A percentile compares a stretch with the other conserved stretches of the same genome.
phyloP scores from a whole-genome alignment of 2,888 invertebrate species.

The Drosophila gaucha region DNA sequence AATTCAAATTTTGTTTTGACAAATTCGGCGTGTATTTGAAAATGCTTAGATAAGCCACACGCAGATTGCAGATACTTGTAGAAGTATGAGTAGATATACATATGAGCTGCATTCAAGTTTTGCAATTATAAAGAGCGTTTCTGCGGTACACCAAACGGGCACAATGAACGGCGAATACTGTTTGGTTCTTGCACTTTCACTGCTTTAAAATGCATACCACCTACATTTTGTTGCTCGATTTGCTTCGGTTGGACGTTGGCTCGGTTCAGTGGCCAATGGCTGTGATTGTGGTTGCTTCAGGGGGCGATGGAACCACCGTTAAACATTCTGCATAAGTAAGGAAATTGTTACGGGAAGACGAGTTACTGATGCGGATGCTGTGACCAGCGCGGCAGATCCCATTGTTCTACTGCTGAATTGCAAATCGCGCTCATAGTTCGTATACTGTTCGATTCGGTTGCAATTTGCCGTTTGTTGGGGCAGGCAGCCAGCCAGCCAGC shows the following conservation, averaged over 20 bases:
- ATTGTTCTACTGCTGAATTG: conserved; percentile 77
- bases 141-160: conserved; percentile 33
- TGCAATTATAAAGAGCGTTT: conserved; percentile 56
- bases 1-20: conserved; percentile 74
- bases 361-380: conserved; percentile 62
- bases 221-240: conserved; percentile 75
- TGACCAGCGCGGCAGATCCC: conserved; percentile 44
- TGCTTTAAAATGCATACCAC: conserved; percentile 77
- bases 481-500: conserved; percentile 49
- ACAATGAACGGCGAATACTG: conserved; percentile 59
- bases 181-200: conserved; percentile 72
- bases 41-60: conserved; percentile 66
- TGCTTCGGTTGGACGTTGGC: conserved; percentile 11
- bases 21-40: conserved; percentile 63
- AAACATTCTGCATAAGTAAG: conserved; percentile 73
- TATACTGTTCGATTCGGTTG: conserved; percentile 47
- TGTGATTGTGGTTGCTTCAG: conserved; percentile 15
- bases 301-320: conserved; percentile 69
- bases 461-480: conserved; percentile 78
- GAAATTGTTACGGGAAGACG: conserved; percentile 76
- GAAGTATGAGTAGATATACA: not conserved
- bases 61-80: conserved; percentile 11
- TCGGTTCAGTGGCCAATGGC: conserved; percentile 67
- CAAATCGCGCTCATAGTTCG: conserved; percentile 70
- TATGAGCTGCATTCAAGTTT: conserved; percentile 31